phyloP scores from a whole-genome alignment of 2,113 vertebrate species.

The Trematocara zebra region DNA sequence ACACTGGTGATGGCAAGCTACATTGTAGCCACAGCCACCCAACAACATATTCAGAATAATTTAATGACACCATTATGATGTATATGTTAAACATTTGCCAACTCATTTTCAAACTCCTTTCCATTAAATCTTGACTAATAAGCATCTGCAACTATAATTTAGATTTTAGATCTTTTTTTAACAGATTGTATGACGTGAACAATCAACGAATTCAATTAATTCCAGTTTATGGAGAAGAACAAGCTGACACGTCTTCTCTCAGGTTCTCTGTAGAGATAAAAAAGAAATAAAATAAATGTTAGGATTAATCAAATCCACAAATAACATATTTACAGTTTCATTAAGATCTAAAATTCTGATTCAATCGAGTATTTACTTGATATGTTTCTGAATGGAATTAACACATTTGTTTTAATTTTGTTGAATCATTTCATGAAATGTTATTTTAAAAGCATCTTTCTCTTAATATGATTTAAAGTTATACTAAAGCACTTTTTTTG shows the following conservation, averaged over 20 bases:
- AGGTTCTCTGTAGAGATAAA: background rate
- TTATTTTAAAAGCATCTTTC: fast-evolving
- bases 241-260: fast-evolving
- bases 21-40: too few relatives aligned
- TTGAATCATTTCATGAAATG: background rate
- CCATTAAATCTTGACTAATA: fast-evolving
- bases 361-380: background rate
- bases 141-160: background rate
- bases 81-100: fast-evolving
- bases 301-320: fast-evolving
- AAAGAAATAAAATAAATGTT: background rate
- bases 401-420: fast-evolving
- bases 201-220: background rate
- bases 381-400: fast-evolving
- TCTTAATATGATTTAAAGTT: too few relatives aligned
- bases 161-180: background rate
- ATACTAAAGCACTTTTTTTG: too few relatives aligned
- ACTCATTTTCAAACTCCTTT: background rate
- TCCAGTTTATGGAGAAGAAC: fast-evolving
- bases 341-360: background rate
- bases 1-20: too few relatives aligned
- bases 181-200: background rate
- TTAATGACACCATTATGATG: too few relatives aligned
- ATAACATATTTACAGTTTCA: fast-evolving
- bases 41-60: too few relatives aligned